phyloP scores from a whole-genome alignment of 2,113 vertebrate species.

The Manacus vitellinus region DNA sequence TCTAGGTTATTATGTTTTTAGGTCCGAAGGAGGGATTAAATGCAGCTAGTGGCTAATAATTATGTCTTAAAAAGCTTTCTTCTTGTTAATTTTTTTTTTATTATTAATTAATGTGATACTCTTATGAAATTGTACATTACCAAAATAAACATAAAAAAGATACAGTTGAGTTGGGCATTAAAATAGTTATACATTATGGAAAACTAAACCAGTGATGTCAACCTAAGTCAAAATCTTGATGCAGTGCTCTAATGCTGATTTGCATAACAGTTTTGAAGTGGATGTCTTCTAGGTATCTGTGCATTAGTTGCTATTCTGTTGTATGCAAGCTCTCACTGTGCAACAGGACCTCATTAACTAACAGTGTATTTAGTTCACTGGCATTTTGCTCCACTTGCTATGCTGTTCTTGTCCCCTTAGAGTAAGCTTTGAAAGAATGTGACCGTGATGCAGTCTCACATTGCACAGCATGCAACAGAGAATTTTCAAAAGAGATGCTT shows the following conservation, averaged over 20 bases:
- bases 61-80: background rate
- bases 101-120: background rate
- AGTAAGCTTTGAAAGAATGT: constrained; percentile 39
- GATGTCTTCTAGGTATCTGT: background rate
- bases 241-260: background rate
- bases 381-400: constrained; percentile 43
- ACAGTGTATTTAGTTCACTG: background rate
- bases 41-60: background rate
- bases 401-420: constrained; percentile 25
- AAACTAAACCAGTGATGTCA: background rate
- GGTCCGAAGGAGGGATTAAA: background rate
- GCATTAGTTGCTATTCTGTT: background rate
- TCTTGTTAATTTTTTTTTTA: background rate
- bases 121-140: background rate
- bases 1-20: background rate
- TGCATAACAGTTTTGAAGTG: background rate
- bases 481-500: constrained; percentile 1
- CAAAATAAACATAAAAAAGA: background rate
- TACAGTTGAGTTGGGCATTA: background rate
- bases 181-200: background rate
- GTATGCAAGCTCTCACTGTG: background rate
- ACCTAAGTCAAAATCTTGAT: background rate
- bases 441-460: background rate
- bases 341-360: background rate
- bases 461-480: background rate